phyloP scores from a whole-genome alignment of 2,888 invertebrate species.

The Sylvicola cinctus region DNA sequence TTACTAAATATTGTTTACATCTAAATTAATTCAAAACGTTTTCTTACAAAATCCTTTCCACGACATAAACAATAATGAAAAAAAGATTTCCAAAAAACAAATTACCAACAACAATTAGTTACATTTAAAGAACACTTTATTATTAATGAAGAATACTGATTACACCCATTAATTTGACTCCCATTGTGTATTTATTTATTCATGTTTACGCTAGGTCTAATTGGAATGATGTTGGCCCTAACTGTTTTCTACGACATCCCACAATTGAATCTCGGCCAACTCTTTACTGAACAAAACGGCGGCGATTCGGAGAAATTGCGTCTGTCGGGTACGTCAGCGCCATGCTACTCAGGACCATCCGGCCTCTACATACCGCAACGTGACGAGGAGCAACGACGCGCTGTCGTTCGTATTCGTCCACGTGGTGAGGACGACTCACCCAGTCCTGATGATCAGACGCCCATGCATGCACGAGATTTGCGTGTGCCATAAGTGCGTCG shows the following conservation, averaged over 20 bases:
- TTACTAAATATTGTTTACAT: too few relatives aligned
- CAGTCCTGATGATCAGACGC: slow-evolving; percentile 46
- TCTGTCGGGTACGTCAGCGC: slow-evolving; percentile 29
- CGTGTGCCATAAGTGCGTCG: slow-evolving; percentile 31
- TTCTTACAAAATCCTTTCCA: too few relatives aligned
- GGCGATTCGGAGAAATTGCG: slow-evolving; percentile 46
- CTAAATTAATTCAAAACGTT: background rate
- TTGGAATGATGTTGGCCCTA: slow-evolving; percentile 65
- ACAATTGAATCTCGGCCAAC: slow-evolving; percentile 61
- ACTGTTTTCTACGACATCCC: slow-evolving; percentile 79
- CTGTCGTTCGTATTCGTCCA: slow-evolving; percentile 42
- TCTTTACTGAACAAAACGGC: slow-evolving; percentile 44
- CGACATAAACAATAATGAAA: too few relatives aligned
- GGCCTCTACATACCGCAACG: slow-evolving; percentile 25
- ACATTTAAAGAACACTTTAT: too few relatives aligned
- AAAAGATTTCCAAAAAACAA: too few relatives aligned
- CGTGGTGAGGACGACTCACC: slow-evolving; percentile 41
- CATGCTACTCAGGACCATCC: slow-evolving; percentile 22
- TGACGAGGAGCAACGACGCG: slow-evolving; percentile 33
- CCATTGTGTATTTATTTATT: too few relatives aligned
- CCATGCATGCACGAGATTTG: slow-evolving; percentile 35
- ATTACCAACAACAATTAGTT: too few relatives aligned
- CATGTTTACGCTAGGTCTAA: slow-evolving; percentile 51
- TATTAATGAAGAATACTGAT: too few relatives aligned
- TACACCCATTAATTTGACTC: too few relatives aligned